These are phyloP conservation scores for Macrostomum lignano DNA, from an alignment of 1,140 invertebrate genomes.

Conservation along the genomic window DNA sequence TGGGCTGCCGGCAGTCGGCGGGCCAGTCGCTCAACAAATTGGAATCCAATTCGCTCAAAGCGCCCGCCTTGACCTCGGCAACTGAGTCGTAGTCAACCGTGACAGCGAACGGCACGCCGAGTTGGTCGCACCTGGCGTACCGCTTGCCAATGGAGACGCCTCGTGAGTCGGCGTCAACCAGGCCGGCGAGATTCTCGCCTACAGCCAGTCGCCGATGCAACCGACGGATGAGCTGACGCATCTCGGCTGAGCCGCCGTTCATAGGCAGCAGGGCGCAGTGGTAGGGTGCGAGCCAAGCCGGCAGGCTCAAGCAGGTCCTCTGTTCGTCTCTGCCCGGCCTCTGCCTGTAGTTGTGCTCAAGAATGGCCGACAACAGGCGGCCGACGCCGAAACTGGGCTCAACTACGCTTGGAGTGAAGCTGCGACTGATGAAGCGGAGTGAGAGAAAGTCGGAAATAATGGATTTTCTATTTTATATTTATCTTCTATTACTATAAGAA, in stretches of 20 bases:
- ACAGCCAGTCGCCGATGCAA: conserved; percentile 15
- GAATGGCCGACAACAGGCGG: conserved; percentile 71
- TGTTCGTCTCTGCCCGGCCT: conserved; percentile 75
- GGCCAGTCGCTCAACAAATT: too few relatives aligned
- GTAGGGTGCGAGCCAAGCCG: conserved; percentile 60
- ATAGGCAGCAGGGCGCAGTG: conserved; percentile 90
- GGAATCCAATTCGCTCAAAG: too few relatives aligned
- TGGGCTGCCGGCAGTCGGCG: too few relatives aligned
- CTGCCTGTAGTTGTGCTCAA: conserved; percentile 85
- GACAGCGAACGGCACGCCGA: conserved; percentile 89
- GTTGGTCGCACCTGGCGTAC: conserved; percentile 75
- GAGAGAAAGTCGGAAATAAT: too few relatives aligned
- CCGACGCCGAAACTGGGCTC: conserved; percentile 97
- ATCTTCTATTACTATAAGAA: too few relatives aligned
- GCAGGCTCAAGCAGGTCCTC: conserved; percentile 59
- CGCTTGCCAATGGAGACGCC: conserved; percentile 73
- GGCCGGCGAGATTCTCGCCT: conserved; percentile 49
- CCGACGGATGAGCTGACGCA: conserved; percentile 6
- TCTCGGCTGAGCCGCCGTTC: conserved; percentile 39
- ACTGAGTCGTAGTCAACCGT: conserved; percentile 91
- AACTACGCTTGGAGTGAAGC: conserved; percentile 78
- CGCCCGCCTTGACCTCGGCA: too few relatives aligned
- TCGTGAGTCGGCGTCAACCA: conserved; percentile 50
- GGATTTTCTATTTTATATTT: too few relatives aligned
- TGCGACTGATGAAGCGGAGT: too few relatives aligned